Base-by-base conservation (phyloP, 2,797 vertebrate genomes). In the Dipus sagitta region DNA sequence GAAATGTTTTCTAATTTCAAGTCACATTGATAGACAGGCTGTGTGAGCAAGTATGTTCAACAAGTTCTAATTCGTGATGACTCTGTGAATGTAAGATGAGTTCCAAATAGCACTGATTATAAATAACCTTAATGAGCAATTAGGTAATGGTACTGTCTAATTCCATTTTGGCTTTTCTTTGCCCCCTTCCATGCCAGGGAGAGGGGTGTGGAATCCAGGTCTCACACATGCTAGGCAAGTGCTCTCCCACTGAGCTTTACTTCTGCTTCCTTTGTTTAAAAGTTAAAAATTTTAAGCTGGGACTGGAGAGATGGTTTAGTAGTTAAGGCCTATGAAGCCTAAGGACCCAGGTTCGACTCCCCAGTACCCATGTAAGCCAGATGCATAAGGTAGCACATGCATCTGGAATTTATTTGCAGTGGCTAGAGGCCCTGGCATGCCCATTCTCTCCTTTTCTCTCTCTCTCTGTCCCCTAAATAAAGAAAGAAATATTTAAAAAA, bases 1-100 rank as follows among this genome's bases (percentile, higher is more conserved):
- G 34, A 91, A 91, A 87, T 93, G 12, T 92, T 88, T 92, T 70
- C 65, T 86, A 38, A 86, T 90, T 68, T 21, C n/a, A 52, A 65
- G 65, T 82, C 52, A 3, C 21, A 12, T 11, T 42, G 74, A 11
- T 47, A 58, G 17, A 18, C 58, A 68, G 47, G 28, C 64, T 84
- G 34, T 80, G 9, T 90, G 62, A 88, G n/a, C 24, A 71, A 82
- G n/a, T 86, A 26, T 2, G n/a, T 58, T 47, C 65, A 10, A 26
- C 23, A 32, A 47, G 58, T 72, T 67, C 54, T 81, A 86, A 42
- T 64, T 65, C 70, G 83, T 78, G 18, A 68, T 54, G 78, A 82
- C 34, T 85, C 52, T 77, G 23, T 79, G 77, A 92, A 80, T 58
- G 6, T 77, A 47, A 84, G 30, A 77, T 77, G 34, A 60, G 58